Evolutionary conservation across 2,888 invertebrate species (phyloP).

Genomic region (Callimorpha dominula): DNA sequence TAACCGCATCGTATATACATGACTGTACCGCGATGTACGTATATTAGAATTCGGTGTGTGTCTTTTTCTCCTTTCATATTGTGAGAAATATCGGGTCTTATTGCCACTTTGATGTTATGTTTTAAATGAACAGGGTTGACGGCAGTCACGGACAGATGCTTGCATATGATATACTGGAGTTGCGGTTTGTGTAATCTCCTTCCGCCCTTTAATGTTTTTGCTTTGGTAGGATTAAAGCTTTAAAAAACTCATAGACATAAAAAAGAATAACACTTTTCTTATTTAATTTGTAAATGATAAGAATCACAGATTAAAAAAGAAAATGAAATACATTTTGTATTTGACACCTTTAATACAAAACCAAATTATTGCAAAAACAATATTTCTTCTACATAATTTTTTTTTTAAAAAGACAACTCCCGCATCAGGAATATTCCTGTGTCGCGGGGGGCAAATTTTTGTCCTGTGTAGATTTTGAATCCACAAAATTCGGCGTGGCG

Average conservation of each 20-base stretch:
- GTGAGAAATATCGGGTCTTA: slow-evolving; percentile 33
- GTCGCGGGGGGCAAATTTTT: too few relatives aligned
- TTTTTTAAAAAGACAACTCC: too few relatives aligned
- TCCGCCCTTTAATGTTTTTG: slow-evolving; percentile 11
- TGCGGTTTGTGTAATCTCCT: slow-evolving; percentile 3
- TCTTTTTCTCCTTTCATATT: slow-evolving; percentile 27
- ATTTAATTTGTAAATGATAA: too few relatives aligned
- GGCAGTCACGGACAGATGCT: slow-evolving; percentile 16
- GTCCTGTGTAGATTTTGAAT: too few relatives aligned
- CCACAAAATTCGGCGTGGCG: too few relatives aligned
- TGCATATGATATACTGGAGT: slow-evolving; percentile 12
- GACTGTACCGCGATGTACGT: slow-evolving; percentile 13
- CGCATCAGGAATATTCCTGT: too few relatives aligned
- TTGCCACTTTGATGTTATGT: slow-evolving; percentile 42
- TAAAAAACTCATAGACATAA: not conserved
- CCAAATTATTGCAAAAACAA: too few relatives aligned
- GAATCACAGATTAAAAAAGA: too few relatives aligned
- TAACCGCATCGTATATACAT: slow-evolving; percentile 16
- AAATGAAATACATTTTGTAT: too few relatives aligned
- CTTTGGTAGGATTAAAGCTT: slow-evolving; percentile 2
- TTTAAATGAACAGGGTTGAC: slow-evolving; percentile 33
- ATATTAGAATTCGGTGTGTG: slow-evolving; percentile 14
- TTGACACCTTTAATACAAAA: too few relatives aligned
- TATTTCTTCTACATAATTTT: too few relatives aligned
- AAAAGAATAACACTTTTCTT: not conserved